phyloP scores from a whole-genome alignment of 1,140 invertebrate species.

The Drosophila navojoa region DNA sequence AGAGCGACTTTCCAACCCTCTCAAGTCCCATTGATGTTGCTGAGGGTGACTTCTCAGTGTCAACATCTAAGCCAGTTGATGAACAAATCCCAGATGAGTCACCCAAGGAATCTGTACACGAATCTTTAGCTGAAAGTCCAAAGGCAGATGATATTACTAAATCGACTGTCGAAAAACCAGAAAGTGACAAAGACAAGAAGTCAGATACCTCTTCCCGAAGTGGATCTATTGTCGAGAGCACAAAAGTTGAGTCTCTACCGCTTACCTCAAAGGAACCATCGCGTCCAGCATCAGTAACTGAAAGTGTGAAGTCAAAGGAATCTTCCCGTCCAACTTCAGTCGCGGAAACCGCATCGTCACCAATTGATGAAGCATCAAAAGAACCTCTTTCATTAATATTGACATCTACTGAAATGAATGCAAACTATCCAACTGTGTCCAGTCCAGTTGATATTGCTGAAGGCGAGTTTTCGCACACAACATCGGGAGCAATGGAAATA shows the following conservation, averaged over 20 bases:
- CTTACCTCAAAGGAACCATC: constrained; percentile 52
- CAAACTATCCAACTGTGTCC: constrained; percentile 61
- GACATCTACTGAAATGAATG: constrained; percentile 26
- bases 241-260: constrained; percentile 24
- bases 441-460: constrained; percentile 77
- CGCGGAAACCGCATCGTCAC: constrained; percentile 65
- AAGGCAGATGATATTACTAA: constrained; percentile 17
- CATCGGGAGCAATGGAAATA: constrained; percentile 1
- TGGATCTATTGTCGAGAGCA: constrained; percentile 24
- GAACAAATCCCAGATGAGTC: constrained; percentile 13
- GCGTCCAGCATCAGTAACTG: constrained; percentile 35
- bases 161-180: constrained; percentile 3
- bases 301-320: constrained; percentile 34
- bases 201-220: constrained; percentile 22
- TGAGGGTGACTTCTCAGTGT: constrained; percentile 55
- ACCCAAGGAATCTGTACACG: constrained; percentile 19
- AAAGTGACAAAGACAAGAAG: constrained; percentile 16
- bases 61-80: constrained; percentile 2
- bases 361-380: constrained; percentile 63
- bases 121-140: constrained; percentile 25
- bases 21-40: constrained; percentile 75
- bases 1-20: constrained; percentile 51
- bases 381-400: constrained; percentile 30
- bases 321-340: constrained; percentile 50
- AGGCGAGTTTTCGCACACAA: constrained; percentile 54